phyloP scores from a whole-genome alignment of 2,888 invertebrate species.

The Cosmia pyralina region DNA sequence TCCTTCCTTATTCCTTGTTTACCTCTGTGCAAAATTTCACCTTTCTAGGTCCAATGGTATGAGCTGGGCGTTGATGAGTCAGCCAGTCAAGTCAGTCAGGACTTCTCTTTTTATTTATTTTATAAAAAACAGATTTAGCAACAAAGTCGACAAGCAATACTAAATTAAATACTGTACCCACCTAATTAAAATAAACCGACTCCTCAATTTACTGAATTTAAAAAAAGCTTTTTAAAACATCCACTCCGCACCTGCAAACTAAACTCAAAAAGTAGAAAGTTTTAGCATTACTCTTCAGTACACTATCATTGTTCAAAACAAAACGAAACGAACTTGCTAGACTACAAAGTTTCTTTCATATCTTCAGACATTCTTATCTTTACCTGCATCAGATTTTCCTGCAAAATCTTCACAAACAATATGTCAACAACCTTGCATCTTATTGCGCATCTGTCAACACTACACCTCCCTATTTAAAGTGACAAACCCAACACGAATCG shows the following conservation, averaged over 20 bases:
- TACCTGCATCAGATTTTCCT: background rate
- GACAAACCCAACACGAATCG: constrained; percentile 64
- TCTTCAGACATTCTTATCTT: background rate
- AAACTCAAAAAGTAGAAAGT: constrained; percentile 9
- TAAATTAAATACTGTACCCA: too few relatives aligned
- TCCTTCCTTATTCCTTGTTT: too few relatives aligned
- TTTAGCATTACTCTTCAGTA: constrained; percentile 13
- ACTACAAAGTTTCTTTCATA: constrained; percentile 16
- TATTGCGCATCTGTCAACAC: constrained; percentile 34
- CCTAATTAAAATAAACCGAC: background rate
- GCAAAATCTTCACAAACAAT: constrained; percentile 21
- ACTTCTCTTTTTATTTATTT: too few relatives aligned
- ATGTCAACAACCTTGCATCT: constrained; percentile 47
- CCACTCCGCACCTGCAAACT: background rate
- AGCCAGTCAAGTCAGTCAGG: too few relatives aligned
- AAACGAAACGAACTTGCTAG: background rate
- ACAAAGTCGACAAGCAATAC: too few relatives aligned
- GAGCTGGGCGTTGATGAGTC: too few relatives aligned
- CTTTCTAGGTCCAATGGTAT: too few relatives aligned
- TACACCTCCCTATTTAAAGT: constrained; percentile 43
- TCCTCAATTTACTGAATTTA: background rate
- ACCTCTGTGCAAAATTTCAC: too few relatives aligned
- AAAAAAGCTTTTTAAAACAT: constrained; percentile 14
- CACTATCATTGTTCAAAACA: constrained; percentile 13
- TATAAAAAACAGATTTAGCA: too few relatives aligned